These are phyloP conservation scores for Pegoplata infirma DNA, from an alignment of 2,888 invertebrate species.

Conservation along the genomic window DNA sequence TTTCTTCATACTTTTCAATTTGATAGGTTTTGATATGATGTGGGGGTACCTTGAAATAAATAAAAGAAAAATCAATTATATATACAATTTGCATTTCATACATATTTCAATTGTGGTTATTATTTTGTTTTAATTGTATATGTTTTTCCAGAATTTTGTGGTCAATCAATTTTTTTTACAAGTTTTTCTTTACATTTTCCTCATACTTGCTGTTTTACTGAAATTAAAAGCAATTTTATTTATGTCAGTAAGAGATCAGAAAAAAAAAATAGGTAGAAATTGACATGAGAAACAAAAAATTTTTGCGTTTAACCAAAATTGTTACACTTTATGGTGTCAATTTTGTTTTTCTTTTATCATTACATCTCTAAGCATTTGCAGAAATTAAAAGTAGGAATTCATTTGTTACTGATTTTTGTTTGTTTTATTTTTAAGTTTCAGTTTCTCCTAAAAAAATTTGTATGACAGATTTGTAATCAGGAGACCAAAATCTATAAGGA, in stretches of 20 bases:
- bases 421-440: too few relatives aligned
- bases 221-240: not conserved
- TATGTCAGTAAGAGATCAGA: not conserved
- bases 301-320: constrained; percentile 54
- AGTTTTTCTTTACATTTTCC: not conserved
- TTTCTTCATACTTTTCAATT: constrained; percentile 74
- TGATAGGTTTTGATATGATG: constrained; percentile 77
- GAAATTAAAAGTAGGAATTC: not conserved
- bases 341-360: too few relatives aligned
- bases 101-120: constrained; percentile 20
- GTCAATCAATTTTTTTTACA: constrained; percentile 17
- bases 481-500: too few relatives aligned
- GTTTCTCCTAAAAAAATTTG: too few relatives aligned
- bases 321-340: constrained; percentile 58
- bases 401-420: too few relatives aligned
- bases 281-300: not conserved
- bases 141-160: constrained; percentile 2
- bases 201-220: not conserved
- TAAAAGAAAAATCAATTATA: too few relatives aligned
- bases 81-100: too few relatives aligned
- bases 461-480: too few relatives aligned
- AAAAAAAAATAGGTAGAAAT: not conserved
- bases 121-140: not conserved
- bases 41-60: constrained; percentile 71
- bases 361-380: too few relatives aligned